A percentile compares a stretch with the other conserved stretches of the same genome.
Evolutionary conservation across 2,888 invertebrate species (phyloP).

Genomic region (Amphipoea oculea): DNA sequence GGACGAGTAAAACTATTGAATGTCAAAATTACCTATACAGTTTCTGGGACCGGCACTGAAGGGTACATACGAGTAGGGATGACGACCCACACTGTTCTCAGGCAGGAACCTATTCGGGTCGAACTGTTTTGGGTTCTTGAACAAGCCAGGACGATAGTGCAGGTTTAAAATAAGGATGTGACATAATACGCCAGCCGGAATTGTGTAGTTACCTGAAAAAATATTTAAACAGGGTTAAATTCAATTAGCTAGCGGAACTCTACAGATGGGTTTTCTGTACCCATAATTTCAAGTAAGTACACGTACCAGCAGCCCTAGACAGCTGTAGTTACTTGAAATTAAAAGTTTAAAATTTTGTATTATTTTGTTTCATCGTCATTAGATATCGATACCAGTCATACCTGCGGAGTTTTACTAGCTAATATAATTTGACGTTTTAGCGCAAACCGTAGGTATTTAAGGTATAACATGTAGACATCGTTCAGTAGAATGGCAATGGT

Average conservation of each 20-base stretch:
- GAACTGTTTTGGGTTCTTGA: constrained; percentile 92
- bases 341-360: neutral
- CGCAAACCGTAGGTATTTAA: neutral
- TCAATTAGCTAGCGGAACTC: neutral
- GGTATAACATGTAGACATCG: neutral
- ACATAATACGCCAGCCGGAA: constrained; percentile 88
- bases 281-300: neutral
- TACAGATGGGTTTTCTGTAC: neutral
- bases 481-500: constrained; percentile 9
- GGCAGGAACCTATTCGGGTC: constrained; percentile 93
- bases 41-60: constrained; percentile 93
- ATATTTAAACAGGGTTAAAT: neutral
- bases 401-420: neutral
- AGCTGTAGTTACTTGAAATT: neutral
- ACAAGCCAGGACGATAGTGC: constrained; percentile 91
- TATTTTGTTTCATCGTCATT: too few species aligned
- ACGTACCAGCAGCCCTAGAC: neutral
- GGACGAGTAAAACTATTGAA: neutral
- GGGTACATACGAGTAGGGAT: constrained; percentile 92
- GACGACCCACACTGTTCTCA: constrained; percentile 86
- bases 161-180: constrained; percentile 90
- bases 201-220: constrained; percentile 75
- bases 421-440: neutral
- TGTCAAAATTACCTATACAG: constrained; percentile 86
- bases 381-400: neutral